phyloP scores from a whole-genome alignment of 2,888 invertebrate species.

The Parasteatoda lunata region DNA sequence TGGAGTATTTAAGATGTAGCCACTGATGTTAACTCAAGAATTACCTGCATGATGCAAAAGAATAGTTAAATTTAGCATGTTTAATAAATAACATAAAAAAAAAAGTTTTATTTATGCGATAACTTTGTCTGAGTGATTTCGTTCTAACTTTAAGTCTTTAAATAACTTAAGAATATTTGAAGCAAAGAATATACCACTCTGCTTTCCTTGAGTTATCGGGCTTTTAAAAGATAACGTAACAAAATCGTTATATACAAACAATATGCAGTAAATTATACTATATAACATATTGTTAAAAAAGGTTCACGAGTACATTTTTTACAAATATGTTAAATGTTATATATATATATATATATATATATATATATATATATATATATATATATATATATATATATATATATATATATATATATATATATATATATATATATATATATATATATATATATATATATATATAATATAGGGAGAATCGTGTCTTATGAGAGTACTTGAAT shows the following conservation, averaged over 20 bases:
- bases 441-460: slow-evolving; percentile 1
- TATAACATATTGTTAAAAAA: background rate
- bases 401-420: background rate
- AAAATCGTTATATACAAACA: background rate
- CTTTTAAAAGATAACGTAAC: background rate
- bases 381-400: background rate
- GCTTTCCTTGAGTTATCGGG: no score
- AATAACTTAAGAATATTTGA: background rate
- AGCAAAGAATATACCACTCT: background rate
- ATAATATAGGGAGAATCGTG: background rate
- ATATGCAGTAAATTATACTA: background rate
- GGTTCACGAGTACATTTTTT: background rate
- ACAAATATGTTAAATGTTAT: background rate
- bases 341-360: background rate
- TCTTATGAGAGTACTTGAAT: background rate
- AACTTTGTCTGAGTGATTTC: background rate
- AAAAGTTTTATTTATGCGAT: background rate
- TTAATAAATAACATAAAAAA: background rate
- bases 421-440: slow-evolving; percentile 17
- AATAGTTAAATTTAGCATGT: background rate
- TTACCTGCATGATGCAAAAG: background rate
- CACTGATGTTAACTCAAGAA: background rate
- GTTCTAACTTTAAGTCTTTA: background rate
- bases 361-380: background rate
- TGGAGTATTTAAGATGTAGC: background rate